phyloP scores from a whole-genome alignment of 1,140 invertebrate species.

The Mamestra configurata region DNA sequence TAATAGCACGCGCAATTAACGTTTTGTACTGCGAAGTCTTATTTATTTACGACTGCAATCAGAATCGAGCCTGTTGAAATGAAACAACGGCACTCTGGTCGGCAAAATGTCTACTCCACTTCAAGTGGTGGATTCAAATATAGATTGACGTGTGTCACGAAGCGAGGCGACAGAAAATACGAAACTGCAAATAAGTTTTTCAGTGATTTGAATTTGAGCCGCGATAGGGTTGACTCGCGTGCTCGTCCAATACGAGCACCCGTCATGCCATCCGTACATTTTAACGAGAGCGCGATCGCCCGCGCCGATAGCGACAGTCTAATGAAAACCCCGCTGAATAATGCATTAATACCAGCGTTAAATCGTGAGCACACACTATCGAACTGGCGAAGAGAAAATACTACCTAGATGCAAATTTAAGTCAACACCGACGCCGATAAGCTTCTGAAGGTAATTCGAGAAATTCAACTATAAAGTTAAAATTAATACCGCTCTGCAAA shows the following conservation, averaged over 20 bases:
- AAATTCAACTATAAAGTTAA: constrained; percentile 67
- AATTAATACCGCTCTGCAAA: constrained; percentile 24
- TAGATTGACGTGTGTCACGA: constrained; percentile 48
- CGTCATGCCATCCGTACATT: constrained; percentile 87
- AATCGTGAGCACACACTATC: constrained; percentile 86
- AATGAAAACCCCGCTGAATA: constrained; percentile 87
- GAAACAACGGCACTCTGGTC: background rate
- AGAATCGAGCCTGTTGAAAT: background rate
- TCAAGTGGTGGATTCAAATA: constrained; percentile 33
- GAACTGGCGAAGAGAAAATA: constrained; percentile 80
- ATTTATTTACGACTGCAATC: background rate
- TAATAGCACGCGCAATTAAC: background rate
- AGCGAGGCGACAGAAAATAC: constrained; percentile 52
- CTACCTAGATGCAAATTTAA: constrained; percentile 83
- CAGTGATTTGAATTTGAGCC: constrained; percentile 59
- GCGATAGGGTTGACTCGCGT: constrained; percentile 71
- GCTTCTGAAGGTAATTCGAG: constrained; percentile 78
- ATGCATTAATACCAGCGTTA: constrained; percentile 88
- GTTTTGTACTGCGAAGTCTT: background rate
- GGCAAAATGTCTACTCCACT: background rate
- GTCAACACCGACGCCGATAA: constrained; percentile 81
- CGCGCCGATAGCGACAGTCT: constrained; percentile 83
- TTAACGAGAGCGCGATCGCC: constrained; percentile 85
- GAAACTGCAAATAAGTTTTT: constrained; percentile 57
- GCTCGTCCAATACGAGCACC: constrained; percentile 79